Evolutionary conservation across 1,140 invertebrate species (phyloP).

Genomic region (Lepidurus packardi): DNA sequence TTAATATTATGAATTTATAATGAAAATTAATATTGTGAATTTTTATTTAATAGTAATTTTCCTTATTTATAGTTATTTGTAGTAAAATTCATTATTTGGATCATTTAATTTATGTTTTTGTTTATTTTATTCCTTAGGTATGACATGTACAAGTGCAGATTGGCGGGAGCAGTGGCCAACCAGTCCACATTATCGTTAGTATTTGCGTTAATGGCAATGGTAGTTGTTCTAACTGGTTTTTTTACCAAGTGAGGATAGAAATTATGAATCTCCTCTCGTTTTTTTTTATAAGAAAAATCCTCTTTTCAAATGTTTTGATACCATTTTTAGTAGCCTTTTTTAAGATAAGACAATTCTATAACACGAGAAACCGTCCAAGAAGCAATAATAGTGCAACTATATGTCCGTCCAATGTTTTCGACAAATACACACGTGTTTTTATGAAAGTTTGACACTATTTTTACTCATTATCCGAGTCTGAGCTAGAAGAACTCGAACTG

Average conservation of each 20-base stretch:
- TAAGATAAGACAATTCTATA: not conserved
- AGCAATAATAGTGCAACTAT: slow-evolving; percentile 22
- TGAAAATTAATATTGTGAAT: not conserved
- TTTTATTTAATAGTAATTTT: not conserved
- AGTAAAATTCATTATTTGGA: not conserved
- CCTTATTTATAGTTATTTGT: not conserved
- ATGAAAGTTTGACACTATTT: not conserved
- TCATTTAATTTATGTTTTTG: not conserved
- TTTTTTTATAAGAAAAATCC: not conserved
- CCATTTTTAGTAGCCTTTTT: not conserved
- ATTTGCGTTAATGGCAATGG: not conserved
- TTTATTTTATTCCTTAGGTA: slow-evolving; percentile 51
- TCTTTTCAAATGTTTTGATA: not conserved
- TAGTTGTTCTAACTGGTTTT: not conserved
- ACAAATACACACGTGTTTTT: not conserved
- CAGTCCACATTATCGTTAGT: slow-evolving; percentile 16
- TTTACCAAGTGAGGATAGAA: not conserved
- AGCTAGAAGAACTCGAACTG: slow-evolving; percentile 4
- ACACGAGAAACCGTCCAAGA: not conserved
- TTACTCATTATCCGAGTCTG: not conserved
- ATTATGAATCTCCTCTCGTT: not conserved
- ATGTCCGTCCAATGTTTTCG: not conserved
- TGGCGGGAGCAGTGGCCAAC: slow-evolving; percentile 66
- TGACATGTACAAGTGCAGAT: slow-evolving; percentile 83
- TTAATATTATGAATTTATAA: not conserved